Evolutionary conservation across 2,888 invertebrate genomes (phyloP).

Genomic region (Prenolepis imparis): DNA sequence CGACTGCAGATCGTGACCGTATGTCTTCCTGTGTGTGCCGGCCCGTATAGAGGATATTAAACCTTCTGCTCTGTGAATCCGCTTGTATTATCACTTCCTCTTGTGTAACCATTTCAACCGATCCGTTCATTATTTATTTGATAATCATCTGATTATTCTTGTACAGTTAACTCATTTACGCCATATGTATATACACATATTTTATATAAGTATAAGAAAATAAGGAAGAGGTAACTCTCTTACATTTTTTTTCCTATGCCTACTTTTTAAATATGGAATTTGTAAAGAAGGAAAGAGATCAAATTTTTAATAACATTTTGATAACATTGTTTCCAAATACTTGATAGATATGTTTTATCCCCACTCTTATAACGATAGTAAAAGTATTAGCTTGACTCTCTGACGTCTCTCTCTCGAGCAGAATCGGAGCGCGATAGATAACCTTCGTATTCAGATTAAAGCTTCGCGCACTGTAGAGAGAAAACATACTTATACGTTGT

Average conservation of each 20-base stretch:
- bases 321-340: neutral
- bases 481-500: neutral
- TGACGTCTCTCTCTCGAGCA: slow-evolving; percentile 13
- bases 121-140: slow-evolving; percentile 46
- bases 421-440: slow-evolving; percentile 54
- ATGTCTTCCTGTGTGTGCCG: slow-evolving; percentile 42
- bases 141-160: slow-evolving; percentile 40
- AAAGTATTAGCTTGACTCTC: slow-evolving; percentile 28
- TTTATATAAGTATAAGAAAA: no score
- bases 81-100: slow-evolving; percentile 48
- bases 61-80: slow-evolving; percentile 32
- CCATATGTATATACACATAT: neutral
- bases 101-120: slow-evolving; percentile 41
- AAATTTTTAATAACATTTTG: neutral
- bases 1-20: slow-evolving; percentile 40
- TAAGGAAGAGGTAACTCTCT: neutral
- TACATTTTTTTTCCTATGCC: neutral
- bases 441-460: slow-evolving; percentile 53
- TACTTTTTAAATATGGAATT: neutral
- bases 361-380: neutral
- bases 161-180: slow-evolving; percentile 16
- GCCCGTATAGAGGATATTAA: slow-evolving; percentile 46
- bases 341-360: slow-evolving; percentile 11
- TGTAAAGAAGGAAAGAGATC: neutral
- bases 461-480: slow-evolving; percentile 3